Percentiles rank a stretch among this genome's conserved stretches.
Evolutionary conservation across 2,888 invertebrate genomes (phyloP).

Genomic region (Synanthedon andrenaeformis): DNA sequence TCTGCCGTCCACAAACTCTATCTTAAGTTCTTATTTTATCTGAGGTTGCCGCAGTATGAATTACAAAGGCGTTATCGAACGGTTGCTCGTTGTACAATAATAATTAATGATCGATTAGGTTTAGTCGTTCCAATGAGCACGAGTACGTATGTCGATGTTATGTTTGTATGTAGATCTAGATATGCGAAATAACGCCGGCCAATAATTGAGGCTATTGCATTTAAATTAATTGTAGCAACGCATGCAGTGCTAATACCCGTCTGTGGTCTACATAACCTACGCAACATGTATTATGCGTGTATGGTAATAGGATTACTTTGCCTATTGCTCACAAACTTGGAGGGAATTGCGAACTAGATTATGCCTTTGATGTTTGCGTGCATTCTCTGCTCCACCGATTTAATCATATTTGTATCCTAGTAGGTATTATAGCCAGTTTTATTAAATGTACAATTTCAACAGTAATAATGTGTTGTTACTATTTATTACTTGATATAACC

Average conservation of each 20-base stretch:
- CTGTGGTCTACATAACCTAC: slow-evolving; percentile 18
- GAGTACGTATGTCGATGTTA: not conserved
- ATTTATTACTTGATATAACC: no score
- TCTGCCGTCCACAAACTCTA: no score
- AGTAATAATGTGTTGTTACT: no score
- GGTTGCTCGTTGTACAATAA: not conserved
- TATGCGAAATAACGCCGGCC: slow-evolving; percentile 30
- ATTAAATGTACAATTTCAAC: no score
- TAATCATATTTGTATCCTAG: not conserved
- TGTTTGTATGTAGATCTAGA: not conserved
- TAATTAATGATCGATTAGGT: not conserved
- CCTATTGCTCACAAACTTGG: slow-evolving; percentile 54
- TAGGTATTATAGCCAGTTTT: no score
- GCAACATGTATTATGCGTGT: slow-evolving; percentile 34
- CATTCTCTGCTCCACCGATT: not conserved
- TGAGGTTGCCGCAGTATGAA: no score
- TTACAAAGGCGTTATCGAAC: not conserved
- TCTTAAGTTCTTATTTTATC: no score
- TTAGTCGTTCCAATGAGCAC: not conserved
- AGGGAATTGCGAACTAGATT: slow-evolving; percentile 37
- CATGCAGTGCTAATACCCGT: slow-evolving; percentile 41
- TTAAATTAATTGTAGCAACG: slow-evolving; percentile 60
- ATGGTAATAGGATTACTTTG: slow-evolving; percentile 46
- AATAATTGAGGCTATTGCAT: slow-evolving; percentile 61
- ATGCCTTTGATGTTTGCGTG: slow-evolving; percentile 42